Base-by-base conservation (phyloP, 2,113 vertebrate species). In the Girardinichthys multiradiatus region DNA sequence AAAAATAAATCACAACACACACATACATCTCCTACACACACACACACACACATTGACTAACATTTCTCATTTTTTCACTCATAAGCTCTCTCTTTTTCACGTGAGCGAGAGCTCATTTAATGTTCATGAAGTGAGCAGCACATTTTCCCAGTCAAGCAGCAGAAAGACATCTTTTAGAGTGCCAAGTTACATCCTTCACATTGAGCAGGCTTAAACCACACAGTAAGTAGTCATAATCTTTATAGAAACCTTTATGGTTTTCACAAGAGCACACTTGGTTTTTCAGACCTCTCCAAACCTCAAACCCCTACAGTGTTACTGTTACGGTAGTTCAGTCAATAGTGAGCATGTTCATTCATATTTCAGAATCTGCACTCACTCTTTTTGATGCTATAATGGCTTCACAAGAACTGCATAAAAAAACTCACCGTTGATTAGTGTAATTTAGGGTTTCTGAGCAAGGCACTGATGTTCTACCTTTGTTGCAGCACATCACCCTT, bases 61-160 rank as follows among this genome's bases (percentile, higher is more conserved):
- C 5, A 61, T 51, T 24, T 51, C 24, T 24, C 35, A 63, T 33
- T 64, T 1, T 14, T 76, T 64, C 67, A 1, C 61, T 26, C 10
- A 29, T 60, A 29, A 30, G 17, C 8, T 3, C 6, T 42, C 67
- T n/a, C 15, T 59, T 4, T 70, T 65, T n/a, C 65, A 39, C 12
- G 39, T 24, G 10, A 61, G 8, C 57, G 30, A 70, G 33, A 75
- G 48, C 39, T 80, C 64, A 86, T 88, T 76, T 80, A 85, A 82
- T 84, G 80, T 88, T 90, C 30, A 78, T 83, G 69, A 87, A 79
- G 64, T 68, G 31, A 70, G 62, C 61, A 42, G 67, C 69, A 26
- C 39, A 54, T 12, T 70, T 70, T 80, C 27, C 71, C 33, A 68
- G 4, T 10, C 37, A 77, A 86, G 71, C 64, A 78, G 33, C 45